These are phyloP conservation scores for Drosophila sulfurigaster DNA, from an alignment of 1,140 invertebrate species.

Conservation along the genomic window DNA sequence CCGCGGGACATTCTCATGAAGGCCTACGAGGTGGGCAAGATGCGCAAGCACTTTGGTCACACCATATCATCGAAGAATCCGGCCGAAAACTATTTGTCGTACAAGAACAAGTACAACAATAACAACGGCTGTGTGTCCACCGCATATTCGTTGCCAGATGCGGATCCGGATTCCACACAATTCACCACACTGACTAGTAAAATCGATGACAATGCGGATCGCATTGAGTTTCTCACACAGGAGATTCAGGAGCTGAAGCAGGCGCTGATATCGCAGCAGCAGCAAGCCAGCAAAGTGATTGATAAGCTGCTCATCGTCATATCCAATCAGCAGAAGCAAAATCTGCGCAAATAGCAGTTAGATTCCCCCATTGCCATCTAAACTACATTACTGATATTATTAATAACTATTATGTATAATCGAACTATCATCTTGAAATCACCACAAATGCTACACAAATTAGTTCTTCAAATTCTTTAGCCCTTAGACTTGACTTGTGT, in stretches of 20 bases:
- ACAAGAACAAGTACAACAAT: conserved; percentile 88
- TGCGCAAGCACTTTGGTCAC: conserved; percentile 88
- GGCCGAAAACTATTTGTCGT: conserved; percentile 86
- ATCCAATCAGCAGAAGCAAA: conserved; percentile 83
- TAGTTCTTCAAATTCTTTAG: conserved; percentile 41
- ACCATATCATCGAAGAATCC: conserved; percentile 88
- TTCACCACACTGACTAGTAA: conserved; percentile 87
- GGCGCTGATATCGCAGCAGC: conserved; percentile 85
- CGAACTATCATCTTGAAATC: conserved; percentile 13
- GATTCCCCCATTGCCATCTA: conserved; percentile 45
- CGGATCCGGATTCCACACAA: conserved; percentile 79
- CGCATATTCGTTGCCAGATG: conserved; percentile 85
- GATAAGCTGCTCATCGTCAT: conserved; percentile 84
- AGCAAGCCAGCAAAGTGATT: conserved; percentile 84
- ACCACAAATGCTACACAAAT: conserved; percentile 44
- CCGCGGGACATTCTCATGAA: conserved; percentile 91
- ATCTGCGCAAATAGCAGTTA: conserved; percentile 74
- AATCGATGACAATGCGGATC: conserved; percentile 88
- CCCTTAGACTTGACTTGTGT: conserved; percentile 31
- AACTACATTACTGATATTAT: conserved; percentile 42
- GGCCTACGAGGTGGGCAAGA: conserved; percentile 91
- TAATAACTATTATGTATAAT: conserved; percentile 17
- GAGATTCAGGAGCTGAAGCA: conserved; percentile 88
- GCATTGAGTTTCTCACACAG: conserved; percentile 87
- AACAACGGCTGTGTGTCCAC: conserved; percentile 86